Evolutionary conservation across 2,797 vertebrate species (phyloP).

Genomic region (Eleutherodactylus coqui): DNA sequence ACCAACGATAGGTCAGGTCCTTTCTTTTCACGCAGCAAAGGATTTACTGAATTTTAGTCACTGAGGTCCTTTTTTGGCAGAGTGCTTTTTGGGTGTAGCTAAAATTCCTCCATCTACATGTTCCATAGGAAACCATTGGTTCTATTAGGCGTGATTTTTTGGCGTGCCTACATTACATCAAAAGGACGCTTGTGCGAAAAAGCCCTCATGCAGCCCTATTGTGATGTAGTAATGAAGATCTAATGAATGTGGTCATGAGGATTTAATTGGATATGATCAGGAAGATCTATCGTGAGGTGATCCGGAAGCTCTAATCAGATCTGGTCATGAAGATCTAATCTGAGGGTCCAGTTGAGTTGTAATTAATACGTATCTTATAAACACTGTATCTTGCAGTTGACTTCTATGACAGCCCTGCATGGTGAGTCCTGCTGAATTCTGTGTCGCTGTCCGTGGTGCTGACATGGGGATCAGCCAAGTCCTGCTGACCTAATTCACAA

Average conservation of each 20-base stretch:
- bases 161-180: too few species aligned
- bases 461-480: neutral
- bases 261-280: neutral
- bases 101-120: too few species aligned
- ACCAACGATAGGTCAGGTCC: too few species aligned
- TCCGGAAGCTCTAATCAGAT: neutral
- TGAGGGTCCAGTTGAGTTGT: neutral
- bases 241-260: neutral
- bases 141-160: too few species aligned
- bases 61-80: too few species aligned
- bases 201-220: too few species aligned
- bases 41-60: too few species aligned
- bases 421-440: neutral
- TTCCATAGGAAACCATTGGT: too few species aligned
- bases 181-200: too few species aligned
- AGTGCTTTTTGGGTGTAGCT: too few species aligned
- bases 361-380: too few species aligned
- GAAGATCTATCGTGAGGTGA: neutral
- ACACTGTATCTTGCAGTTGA: neutral
- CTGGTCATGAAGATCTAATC: neutral
- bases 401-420: neutral
- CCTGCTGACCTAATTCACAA: neutral
- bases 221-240: neutral
- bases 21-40: too few species aligned
- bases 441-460: neutral